phyloP scores from a whole-genome alignment of 2,113 vertebrate genomes.

The Archilochus colubris region DNA sequence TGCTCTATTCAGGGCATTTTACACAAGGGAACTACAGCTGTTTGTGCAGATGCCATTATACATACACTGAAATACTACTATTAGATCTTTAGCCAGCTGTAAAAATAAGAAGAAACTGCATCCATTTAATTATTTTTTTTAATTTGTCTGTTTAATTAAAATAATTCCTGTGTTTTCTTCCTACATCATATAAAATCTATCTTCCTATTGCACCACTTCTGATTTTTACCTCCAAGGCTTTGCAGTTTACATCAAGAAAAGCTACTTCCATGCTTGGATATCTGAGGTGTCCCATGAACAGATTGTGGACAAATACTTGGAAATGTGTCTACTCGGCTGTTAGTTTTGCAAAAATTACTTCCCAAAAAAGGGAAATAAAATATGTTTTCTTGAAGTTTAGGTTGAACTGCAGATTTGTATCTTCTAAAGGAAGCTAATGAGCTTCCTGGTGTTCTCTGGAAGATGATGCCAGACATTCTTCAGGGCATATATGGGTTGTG shows the following conservation, averaged over 20 bases:
- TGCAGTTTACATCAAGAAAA: neutral
- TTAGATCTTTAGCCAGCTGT: neutral
- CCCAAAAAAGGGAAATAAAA: neutral
- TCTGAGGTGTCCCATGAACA: neutral
- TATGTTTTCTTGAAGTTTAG: neutral
- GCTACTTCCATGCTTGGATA: neutral
- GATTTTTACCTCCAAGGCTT: neutral
- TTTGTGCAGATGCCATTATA: neutral
- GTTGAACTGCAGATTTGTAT: neutral
- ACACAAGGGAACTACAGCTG: slow-evolving; percentile 20
- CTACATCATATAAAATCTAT: neutral
- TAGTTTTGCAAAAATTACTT: neutral
- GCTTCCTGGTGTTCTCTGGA: neutral
- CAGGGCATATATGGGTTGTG: neutral
- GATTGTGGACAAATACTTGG: neutral
- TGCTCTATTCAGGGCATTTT: neutral
- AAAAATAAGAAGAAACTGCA: neutral
- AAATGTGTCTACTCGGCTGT: neutral
- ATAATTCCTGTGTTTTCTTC: neutral
- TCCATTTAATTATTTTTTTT: neutral
- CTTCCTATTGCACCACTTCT: neutral
- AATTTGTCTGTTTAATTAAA: neutral
- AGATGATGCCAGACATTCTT: neutral
- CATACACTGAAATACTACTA: neutral
- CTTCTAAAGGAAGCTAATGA: neutral